These are phyloP conservation scores for Hymenopus coronatus DNA, from an alignment of 2,888 invertebrate species.

Conservation along the genomic window DNA sequence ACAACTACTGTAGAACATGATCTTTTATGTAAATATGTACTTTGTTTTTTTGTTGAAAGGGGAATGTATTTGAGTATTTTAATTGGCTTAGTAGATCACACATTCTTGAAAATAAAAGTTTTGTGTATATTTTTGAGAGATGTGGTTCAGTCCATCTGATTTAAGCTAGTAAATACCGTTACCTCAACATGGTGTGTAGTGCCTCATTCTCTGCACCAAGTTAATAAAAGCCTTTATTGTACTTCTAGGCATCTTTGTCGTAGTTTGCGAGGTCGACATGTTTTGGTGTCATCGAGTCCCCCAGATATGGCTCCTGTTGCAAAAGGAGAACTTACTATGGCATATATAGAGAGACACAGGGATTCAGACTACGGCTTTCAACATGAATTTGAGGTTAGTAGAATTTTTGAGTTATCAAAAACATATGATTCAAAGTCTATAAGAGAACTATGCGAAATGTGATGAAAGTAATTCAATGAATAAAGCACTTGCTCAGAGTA, in stretches of 20 bases:
- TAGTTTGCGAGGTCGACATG: constrained; percentile 64
- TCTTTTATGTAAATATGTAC: too few species aligned
- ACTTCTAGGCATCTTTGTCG: constrained; percentile 57
- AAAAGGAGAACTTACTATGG: constrained; percentile 67
- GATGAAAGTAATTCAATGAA: too few species aligned
- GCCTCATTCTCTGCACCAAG: neutral
- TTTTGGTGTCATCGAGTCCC: constrained; percentile 62
- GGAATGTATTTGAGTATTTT: too few species aligned
- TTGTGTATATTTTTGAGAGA: too few species aligned
- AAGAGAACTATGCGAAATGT: too few species aligned
- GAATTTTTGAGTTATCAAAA: too few species aligned
- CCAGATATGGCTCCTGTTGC: constrained; percentile 81
- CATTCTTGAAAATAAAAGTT: too few species aligned
- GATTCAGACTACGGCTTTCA: constrained; percentile 90
- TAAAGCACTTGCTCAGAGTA: too few species aligned
- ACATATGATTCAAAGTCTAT: too few species aligned
- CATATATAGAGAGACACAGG: constrained; percentile 77
- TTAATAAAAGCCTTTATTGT: neutral
- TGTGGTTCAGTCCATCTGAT: neutral
- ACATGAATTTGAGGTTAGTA: constrained; percentile 78
- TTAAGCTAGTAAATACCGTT: neutral
- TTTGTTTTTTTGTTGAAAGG: too few species aligned
- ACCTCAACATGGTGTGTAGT: neutral
- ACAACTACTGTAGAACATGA: too few species aligned
- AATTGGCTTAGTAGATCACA: too few species aligned